Base-by-base conservation (phyloP, 2,888 invertebrate species). In the Dysmachus trigonus region DNA sequence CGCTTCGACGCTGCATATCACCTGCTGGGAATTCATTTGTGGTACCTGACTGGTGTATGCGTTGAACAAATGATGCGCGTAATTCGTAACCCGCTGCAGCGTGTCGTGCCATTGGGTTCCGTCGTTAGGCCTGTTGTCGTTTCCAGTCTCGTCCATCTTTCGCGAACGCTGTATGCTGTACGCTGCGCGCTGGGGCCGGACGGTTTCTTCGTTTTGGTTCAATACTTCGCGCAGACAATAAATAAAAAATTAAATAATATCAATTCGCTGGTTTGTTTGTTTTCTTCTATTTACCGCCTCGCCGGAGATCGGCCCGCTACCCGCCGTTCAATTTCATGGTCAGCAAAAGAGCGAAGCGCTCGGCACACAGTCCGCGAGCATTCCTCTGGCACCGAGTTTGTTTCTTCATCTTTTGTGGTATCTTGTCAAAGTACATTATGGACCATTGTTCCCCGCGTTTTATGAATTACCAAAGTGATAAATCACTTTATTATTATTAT, bases 341-440 rank as follows among this genome's bases (percentile, higher is more conserved):
- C 27, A 47, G 38, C 83, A 72, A 22, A 72, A 38, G 41, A 83
- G 41, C 35, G 72, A 83, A 72, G 38, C 38, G 31, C 22, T 62
- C 7, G 18, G 22, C 38, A n/a, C 72, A 41, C 72, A 83, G 62
- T 38, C 41, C 71, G 41, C 38, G 83, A 38, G 30, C 35, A 85
- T 85, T 85, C 85, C 85, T 27, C 30, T 83, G 83, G 83, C 72
- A 62, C n/a, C 18, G 62, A 71, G 85, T 85, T 85, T 85, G 88
- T 88, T 88, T 88, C 89, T 88, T 88, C 88, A 87, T 87, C 88
- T 87, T 88, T 89, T 89, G 88, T 89, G 88, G 87, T 88, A 87
- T 88, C 88, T 88, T 89, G 89, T 89, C 89, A 89, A 89, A 89
- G 89, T 89, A 89, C 89, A 89, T 89, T 89, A 89, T 89, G 89